These are phyloP conservation scores for Python bivittatus DNA, from an alignment of 2,113 vertebrate species.

Conservation along the genomic window DNA sequence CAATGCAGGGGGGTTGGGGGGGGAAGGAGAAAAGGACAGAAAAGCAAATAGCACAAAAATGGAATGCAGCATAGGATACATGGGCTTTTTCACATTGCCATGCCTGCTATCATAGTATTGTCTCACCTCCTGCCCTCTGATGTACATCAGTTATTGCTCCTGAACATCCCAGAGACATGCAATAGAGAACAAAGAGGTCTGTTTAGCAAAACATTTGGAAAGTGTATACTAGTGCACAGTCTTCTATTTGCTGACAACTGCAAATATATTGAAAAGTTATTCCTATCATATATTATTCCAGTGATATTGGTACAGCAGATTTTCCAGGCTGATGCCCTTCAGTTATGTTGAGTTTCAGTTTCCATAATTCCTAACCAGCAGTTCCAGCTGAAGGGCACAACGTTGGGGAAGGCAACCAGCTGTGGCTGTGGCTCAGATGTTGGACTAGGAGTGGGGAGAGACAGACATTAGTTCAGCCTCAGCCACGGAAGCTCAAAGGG, in stretches of 20 bases:
- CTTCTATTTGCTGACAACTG: not conserved
- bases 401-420: not conserved
- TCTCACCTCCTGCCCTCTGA: not conserved
- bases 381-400: not conserved
- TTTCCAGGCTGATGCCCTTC: not conserved
- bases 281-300: not conserved
- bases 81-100: not conserved
- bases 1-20: not conserved
- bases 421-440: not conserved
- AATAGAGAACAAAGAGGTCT: not conserved
- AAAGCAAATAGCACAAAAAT: not conserved
- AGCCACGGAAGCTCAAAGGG: not conserved
- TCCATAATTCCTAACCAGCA: not conserved
- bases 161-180: not conserved
- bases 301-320: not conserved
- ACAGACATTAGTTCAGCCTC: not conserved
- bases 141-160: not conserved
- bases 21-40: not conserved
- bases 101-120: not conserved
- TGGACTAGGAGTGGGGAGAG: not conserved
- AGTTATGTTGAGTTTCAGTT: not conserved
- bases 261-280: not conserved
- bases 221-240: not conserved
- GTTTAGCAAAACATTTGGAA: not conserved
- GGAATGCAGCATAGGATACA: not conserved